A percentile compares a stretch with the other conserved stretches of the same genome.
Conservation (phyloP, 1,140 invertebrate genomes). For the Halotydeus destructor region DNA sequence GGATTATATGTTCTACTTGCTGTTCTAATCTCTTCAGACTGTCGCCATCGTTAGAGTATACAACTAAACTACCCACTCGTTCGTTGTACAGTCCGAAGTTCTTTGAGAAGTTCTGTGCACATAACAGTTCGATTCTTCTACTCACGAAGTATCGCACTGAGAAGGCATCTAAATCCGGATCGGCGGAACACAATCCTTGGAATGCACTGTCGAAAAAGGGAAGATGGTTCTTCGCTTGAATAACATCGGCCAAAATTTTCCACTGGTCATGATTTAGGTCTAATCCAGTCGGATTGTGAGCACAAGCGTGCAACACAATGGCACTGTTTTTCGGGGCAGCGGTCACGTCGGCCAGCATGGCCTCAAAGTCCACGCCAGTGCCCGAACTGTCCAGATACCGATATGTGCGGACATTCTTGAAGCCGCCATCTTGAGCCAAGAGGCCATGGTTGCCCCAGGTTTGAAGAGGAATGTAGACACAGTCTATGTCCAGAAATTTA, state of each 20-base stretch:
- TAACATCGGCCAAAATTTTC: slow-evolving; percentile 50
- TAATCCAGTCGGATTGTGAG: slow-evolving; percentile 89
- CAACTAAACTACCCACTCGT: too few species aligned
- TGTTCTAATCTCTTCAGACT: too few species aligned
- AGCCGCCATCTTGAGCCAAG: slow-evolving; percentile 68
- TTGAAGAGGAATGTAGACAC: background rate
- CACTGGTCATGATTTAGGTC: slow-evolving; percentile 70
- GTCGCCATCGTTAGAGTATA: too few species aligned
- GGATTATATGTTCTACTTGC: too few species aligned
- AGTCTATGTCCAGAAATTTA: background rate
- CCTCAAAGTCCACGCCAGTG: slow-evolving; percentile 56
- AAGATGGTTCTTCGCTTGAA: slow-evolving; percentile 51
- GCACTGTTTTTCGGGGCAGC: slow-evolving; percentile 63
- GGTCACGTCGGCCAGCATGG: slow-evolving; percentile 48
- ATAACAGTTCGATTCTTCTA: slow-evolving; percentile 66
- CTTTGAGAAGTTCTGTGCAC: slow-evolving; percentile 89
- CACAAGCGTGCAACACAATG: slow-evolving; percentile 81
- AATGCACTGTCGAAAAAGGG: slow-evolving; percentile 91
- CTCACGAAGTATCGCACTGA: slow-evolving; percentile 64
- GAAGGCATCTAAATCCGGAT: slow-evolving; percentile 75
- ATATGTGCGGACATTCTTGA: slow-evolving; percentile 53
- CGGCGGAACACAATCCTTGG: slow-evolving; percentile 92
- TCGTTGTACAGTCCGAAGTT: slow-evolving; percentile 95
- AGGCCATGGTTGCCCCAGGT: slow-evolving; percentile 49
- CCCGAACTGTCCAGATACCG: slow-evolving; percentile 93